Evolutionary conservation across 2,113 vertebrate species (phyloP), one percentile per base, ranked within the genome.

Genomic region (Semnornis frantzii): DNA sequence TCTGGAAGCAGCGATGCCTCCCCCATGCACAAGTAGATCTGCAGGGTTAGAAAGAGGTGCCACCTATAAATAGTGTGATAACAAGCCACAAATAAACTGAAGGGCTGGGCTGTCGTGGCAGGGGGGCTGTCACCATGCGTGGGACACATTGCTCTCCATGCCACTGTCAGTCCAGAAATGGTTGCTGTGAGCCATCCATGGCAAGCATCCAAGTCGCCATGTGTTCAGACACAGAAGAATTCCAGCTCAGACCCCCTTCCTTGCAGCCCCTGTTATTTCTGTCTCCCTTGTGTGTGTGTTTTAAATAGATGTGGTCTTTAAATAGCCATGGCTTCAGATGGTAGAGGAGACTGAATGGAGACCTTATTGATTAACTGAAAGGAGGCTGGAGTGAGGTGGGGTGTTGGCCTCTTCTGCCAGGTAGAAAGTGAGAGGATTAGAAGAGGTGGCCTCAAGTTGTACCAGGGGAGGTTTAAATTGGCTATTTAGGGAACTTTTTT

Each of bases 251-350:
- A 33, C 54, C 16, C 31, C 69, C 46, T 21, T 81, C 65, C 87
- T 71, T 76, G 60, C 52, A 62, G 30, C 19, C 34, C 50, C 57
- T 85, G 18, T 58, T 96, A 92, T 94, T 94, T 87, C 90, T 71
- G 20, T 34, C 62, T 80, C 8, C 14, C 25, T 65, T 76, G 58
- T 6, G 28, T 76, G 28, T 87, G 28, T 78, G 44, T 80, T 92
- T 90, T 85, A 95, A 94, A 96, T 93, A 85, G 81, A 60, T 28
- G 15, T 0, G 9, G 50, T 58, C 75, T 93, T 94, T 92, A 94
- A 94, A 95, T 92, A 93, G 81, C 15, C 19, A 19, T 44, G 65
- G 50, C 65, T 92, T 82, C 50, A 75, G 50, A 24, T 52, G 50
- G 23, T 24, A 25, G 50, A 52, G 50, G 23, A 52, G 23, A 23